Base-by-base conservation (phyloP, 2,797 vertebrate genomes). In the Dermochelys coriacea region DNA sequence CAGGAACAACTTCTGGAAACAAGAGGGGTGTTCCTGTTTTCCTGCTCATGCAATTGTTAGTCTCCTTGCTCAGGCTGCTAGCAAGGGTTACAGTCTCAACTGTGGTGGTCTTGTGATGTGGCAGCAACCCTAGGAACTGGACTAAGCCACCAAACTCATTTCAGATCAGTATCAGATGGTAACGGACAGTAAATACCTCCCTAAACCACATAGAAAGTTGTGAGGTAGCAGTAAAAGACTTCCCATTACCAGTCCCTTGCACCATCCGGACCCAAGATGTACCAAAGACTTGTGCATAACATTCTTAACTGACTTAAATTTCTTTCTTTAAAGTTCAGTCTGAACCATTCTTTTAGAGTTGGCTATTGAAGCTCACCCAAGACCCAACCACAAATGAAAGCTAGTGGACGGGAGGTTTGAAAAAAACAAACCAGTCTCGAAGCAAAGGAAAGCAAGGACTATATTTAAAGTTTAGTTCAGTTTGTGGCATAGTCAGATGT, bases 81-180 rank as follows among this genome's bases (percentile, higher is more conserved):
- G 37, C 29, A n/a, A 64, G 55, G 31, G 29, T 77, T 71, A 19
- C 7, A 1, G 55, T 91, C 34, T 50, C 74, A 14, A 18, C 16
- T 18, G 9, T 31, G 27, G 16, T 12, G 16, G 8, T 49, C 12
- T 49, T 49, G 74, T 29, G 74, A 18, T 8, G 27, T 16, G 25
- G 21, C 31, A 57, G 41, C 29, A 37, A 83, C n/a, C 23, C 47
- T 59, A 0, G 45, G 83, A 81, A 34, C 51, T 0, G 1, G 86
- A 34, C 3, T 0, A 6, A 86, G 31, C 12, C 31, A 75, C 49
- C 51, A 75, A 59, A 54, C 1, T 16, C 12, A 15, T n/a, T 31
- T 61, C 55, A 75, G 68, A 23, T 50, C 84, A 87, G 41, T 3
- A 4, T 59, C 12, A 55, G 34, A 1, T n/a, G 55, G 45, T 27